Conservation (phyloP, 2,888 invertebrate species). For the Megaustenia siamemsis region DNA sequence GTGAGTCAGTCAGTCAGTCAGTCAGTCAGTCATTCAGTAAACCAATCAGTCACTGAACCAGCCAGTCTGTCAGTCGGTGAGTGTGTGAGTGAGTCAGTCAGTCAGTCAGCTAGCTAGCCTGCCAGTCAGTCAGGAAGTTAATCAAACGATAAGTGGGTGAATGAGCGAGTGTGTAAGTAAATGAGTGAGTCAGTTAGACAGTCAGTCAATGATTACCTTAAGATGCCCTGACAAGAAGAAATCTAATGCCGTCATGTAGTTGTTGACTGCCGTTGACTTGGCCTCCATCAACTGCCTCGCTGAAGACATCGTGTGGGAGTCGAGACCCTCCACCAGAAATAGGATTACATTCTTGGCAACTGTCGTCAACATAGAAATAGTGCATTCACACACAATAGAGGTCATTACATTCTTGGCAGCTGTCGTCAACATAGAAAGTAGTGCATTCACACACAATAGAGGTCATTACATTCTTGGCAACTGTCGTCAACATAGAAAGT, state of each 20-base stretch:
- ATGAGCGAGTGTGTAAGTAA: too few species aligned
- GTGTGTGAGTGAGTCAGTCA: neutral
- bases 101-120: too few species aligned
- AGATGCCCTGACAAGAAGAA: slow-evolving; percentile 2
- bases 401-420: too few species aligned
- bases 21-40: too few species aligned
- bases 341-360: slow-evolving; percentile 13
- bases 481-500: too few species aligned
- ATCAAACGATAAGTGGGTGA: too few species aligned
- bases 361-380: neutral
- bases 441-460: too few species aligned
- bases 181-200: neutral
- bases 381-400: too few species aligned
- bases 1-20: neutral
- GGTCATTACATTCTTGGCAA: too few species aligned
- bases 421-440: too few species aligned
- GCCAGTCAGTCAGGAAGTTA: too few species aligned
- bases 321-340: slow-evolving; percentile 26
- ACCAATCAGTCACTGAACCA: neutral
- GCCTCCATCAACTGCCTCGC: neutral
- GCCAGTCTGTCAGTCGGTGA: neutral
- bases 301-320: slow-evolving; percentile 27
- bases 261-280: neutral
- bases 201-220: slow-evolving; percentile 13
- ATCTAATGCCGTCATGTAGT: neutral